phyloP scores from a whole-genome alignment of 1,140 invertebrate genomes.

The Rhizoglyphus robini region DNA sequence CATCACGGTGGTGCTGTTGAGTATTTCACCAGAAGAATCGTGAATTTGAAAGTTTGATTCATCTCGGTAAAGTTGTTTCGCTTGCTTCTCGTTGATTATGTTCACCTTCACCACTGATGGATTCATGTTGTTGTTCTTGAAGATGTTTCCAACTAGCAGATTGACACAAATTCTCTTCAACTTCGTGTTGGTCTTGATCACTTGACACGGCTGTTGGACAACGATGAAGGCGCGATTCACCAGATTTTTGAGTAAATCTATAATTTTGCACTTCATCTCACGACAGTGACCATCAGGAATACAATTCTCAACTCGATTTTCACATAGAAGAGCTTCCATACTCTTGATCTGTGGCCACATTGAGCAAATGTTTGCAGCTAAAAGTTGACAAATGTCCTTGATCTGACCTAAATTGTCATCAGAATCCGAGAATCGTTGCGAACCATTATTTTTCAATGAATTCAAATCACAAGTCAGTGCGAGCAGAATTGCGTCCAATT shows the following conservation, averaged over 20 bases:
- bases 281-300: background rate
- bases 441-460: background rate
- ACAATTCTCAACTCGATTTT: background rate
- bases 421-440: too few species aligned
- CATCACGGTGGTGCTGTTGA: slow-evolving; percentile 87
- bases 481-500: background rate
- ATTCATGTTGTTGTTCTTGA: slow-evolving; percentile 87
- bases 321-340: background rate
- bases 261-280: slow-evolving; percentile 18
- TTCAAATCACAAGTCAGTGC: background rate
- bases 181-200: slow-evolving; percentile 92
- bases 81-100: slow-evolving; percentile 61
- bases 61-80: slow-evolving; percentile 57
- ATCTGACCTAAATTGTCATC: slow-evolving; percentile 2
- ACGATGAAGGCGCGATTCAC: slow-evolving; percentile 75
- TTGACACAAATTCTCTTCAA: slow-evolving; percentile 74
- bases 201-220: slow-evolving; percentile 91
- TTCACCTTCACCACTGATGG: slow-evolving; percentile 59
- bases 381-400: background rate
- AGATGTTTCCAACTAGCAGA: slow-evolving; percentile 71
- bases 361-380: background rate
- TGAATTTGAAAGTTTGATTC: slow-evolving; percentile 33
- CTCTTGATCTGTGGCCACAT: slow-evolving; percentile 6
- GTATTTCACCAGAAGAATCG: slow-evolving; percentile 75
- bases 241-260: slow-evolving; percentile 22